Evolutionary conservation across 1,140 invertebrate genomes (phyloP).

Genomic region (Drosophila busckii): DNA sequence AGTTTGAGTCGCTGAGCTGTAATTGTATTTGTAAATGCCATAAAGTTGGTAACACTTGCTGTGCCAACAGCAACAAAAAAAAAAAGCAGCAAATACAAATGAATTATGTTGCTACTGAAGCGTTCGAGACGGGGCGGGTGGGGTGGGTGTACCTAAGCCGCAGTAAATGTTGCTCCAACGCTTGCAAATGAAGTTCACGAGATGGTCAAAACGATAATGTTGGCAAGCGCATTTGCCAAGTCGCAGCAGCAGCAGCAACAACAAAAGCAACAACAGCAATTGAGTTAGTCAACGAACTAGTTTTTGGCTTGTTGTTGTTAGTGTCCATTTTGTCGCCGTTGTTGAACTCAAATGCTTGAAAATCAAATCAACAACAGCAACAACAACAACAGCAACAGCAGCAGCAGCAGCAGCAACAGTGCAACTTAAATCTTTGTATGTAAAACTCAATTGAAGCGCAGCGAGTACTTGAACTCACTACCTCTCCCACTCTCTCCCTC

Average conservation of each 20-base stretch:
- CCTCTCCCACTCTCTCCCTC: not conserved
- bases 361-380: constrained; percentile 64
- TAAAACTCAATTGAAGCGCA: constrained; percentile 72
- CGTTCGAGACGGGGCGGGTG: no score
- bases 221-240: constrained; percentile 72
- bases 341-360: constrained; percentile 66
- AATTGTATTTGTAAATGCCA: constrained; percentile 77
- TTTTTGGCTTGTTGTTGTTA: constrained; percentile 47
- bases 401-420: constrained; percentile 1
- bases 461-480: constrained; percentile 19
- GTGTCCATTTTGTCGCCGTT: constrained; percentile 65
- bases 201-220: constrained; percentile 76
- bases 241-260: constrained; percentile 49
- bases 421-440: constrained; percentile 49
- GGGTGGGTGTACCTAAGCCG: no score
- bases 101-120: constrained; percentile 54
- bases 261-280: constrained; percentile 33
- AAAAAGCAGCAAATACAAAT: constrained; percentile 36
- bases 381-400: constrained; percentile 16
- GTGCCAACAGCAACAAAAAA: constrained; percentile 40
- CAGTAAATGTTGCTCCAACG: constrained; percentile 38
- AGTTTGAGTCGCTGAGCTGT: constrained; percentile 53
- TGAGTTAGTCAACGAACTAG: constrained; percentile 49
- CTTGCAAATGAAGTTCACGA: constrained; percentile 76
- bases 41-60: constrained; percentile 77